These are phyloP conservation scores for Sarcophaga peregrina DNA, from an alignment of 1,140 invertebrate genomes.

Conservation along the genomic window DNA sequence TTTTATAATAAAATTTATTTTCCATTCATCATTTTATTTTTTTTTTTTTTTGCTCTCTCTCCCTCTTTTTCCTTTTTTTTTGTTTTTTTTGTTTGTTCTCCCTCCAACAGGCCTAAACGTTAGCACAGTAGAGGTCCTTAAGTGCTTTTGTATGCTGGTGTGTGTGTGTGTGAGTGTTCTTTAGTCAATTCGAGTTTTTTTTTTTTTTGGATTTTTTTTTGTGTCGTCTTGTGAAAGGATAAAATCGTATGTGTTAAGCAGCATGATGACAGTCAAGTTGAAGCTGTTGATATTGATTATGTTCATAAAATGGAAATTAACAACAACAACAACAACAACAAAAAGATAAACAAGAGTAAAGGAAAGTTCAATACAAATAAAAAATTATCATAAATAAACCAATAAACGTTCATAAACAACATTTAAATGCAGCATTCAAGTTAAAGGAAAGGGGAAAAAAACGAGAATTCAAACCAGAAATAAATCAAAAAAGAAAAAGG, in stretches of 20 bases:
- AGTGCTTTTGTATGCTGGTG: background rate
- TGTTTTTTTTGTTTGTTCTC: too few relatives aligned
- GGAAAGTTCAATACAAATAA: background rate
- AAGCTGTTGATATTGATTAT: too few relatives aligned
- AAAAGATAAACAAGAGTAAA: too few relatives aligned
- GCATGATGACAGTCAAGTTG: too few relatives aligned
- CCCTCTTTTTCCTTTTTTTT: too few relatives aligned
- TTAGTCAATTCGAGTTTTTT: background rate
- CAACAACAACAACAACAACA: too few relatives aligned
- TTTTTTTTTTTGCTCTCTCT: background rate
- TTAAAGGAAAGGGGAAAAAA: background rate
- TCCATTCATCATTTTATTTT: constrained; percentile 4
- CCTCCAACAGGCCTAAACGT: too few relatives aligned
- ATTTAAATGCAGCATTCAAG: background rate
- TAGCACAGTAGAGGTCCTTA: too few relatives aligned
- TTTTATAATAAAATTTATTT: constrained; percentile 23
- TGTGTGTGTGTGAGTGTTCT: background rate
- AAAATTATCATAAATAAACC: constrained; percentile 15
- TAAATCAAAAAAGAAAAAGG: background rate
- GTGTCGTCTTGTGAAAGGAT: background rate
- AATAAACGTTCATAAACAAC: background rate
- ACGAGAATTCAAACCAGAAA: background rate
- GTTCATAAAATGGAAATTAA: too few relatives aligned
- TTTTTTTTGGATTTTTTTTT: background rate
- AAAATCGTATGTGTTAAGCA: background rate